phyloP scores from a whole-genome alignment of 2,797 vertebrate species.

The Lepus townsendii region DNA sequence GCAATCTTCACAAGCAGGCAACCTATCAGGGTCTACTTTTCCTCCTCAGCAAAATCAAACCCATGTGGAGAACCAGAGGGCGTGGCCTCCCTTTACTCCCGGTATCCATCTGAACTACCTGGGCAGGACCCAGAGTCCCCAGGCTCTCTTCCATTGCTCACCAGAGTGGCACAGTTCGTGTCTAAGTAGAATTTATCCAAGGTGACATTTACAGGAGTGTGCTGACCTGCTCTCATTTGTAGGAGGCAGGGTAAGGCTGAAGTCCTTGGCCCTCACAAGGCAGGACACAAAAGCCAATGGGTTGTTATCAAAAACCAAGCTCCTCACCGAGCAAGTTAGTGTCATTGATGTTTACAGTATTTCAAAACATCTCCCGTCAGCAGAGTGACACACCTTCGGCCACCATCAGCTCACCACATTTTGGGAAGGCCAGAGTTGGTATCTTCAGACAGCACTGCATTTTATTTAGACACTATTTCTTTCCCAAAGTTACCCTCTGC shows the following conservation, averaged over 20 bases:
- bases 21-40: background rate
- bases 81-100: constrained; percentile 31
- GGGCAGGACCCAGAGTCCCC: constrained; percentile 50
- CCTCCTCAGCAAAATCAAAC: constrained; percentile 53
- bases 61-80: constrained; percentile 60
- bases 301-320: constrained; percentile 34
- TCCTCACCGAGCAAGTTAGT: constrained; percentile 1
- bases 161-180: constrained; percentile 6
- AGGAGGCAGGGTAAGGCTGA: constrained; percentile 47
- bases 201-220: constrained; percentile 68
- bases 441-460: background rate
- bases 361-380: background rate
- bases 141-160: constrained; percentile 61
- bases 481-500: background rate
- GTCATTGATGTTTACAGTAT: background rate
- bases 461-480: background rate
- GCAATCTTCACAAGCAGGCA: constrained; percentile 18
- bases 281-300: constrained; percentile 35
- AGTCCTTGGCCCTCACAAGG: constrained; percentile 59
- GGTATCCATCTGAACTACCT: constrained; percentile 73
- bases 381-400: background rate
- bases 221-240: constrained; percentile 50
- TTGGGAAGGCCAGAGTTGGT: background rate
- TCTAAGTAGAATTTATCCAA: constrained; percentile 28
- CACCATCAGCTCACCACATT: background rate